Percentiles rank a stretch among this genome's conserved stretches.
Conservation (phyloP, 2,888 invertebrate species). For the Unio pictorum region DNA sequence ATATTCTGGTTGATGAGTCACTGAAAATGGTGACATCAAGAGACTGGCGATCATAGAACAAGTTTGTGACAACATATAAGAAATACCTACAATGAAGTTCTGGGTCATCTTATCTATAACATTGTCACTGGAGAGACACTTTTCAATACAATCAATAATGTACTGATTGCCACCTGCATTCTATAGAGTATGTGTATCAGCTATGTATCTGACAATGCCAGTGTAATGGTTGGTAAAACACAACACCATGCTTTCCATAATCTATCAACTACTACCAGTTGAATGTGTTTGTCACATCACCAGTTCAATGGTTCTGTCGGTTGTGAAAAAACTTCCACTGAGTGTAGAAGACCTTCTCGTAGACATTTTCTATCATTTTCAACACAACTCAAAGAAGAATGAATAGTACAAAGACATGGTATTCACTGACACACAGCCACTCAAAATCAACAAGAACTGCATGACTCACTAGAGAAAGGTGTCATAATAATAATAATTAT, state of each 20-base stretch:
- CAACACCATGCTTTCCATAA: slow-evolving; percentile 14
- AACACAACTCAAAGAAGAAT: slow-evolving; percentile 21
- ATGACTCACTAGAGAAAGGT: slow-evolving; percentile 11
- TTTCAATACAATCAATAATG: slow-evolving; percentile 12
- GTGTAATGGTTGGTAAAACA: slow-evolving; percentile 11
- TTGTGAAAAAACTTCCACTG: slow-evolving; percentile 19
- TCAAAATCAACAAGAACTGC: slow-evolving; percentile 25
- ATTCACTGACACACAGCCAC: slow-evolving; percentile 24
- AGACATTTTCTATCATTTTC: slow-evolving; percentile 19
- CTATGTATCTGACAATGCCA: slow-evolving; percentile 23
- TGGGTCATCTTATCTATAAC: slow-evolving; percentile 12
- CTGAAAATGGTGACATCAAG: slow-evolving; percentile 19
- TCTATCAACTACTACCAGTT: slow-evolving; percentile 12
- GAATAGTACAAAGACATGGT: slow-evolving; percentile 21
- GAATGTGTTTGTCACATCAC: slow-evolving; percentile 21
- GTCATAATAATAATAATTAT: neutral
- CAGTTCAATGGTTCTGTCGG: slow-evolving; percentile 10
- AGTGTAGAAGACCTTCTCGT: slow-evolving; percentile 24
- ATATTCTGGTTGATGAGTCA: slow-evolving; percentile 19
- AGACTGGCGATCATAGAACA: slow-evolving; percentile 9
- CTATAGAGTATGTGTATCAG: slow-evolving; percentile 25
- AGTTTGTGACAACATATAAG: slow-evolving; percentile 3
- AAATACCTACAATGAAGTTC: slow-evolving; percentile 7
- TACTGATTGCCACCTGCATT: slow-evolving; percentile 18
- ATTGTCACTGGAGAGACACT: slow-evolving; percentile 11